These are phyloP conservation scores for Lycopodina hypogea DNA, from an alignment of 37 sponge, comb jelly and placozoan species.

Conservation along the genomic window DNA sequence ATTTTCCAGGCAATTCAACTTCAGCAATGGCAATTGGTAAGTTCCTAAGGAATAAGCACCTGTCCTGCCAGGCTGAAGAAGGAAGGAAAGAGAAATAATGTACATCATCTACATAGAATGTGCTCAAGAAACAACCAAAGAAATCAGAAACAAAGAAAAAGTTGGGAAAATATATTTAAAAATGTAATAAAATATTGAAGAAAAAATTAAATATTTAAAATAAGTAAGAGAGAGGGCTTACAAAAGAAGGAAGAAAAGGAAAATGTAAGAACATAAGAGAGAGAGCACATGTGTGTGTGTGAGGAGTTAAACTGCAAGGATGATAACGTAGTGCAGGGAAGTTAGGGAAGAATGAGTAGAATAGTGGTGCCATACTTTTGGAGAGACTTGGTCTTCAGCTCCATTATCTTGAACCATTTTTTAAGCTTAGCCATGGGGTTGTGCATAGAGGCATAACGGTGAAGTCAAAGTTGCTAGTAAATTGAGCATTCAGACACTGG, in stretches of 20 bases:
- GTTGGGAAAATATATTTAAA: no score
- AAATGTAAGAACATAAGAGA: conserved; percentile 5
- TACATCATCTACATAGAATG: neutral
- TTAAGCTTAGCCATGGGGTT: conserved; percentile 75
- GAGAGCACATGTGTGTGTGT: conserved; percentile 15
- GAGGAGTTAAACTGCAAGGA: no score
- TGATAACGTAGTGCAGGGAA: no score
- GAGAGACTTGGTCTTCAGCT: conserved; percentile 72
- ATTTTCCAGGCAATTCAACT: conserved; percentile 87
- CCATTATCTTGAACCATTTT: conserved; percentile 87
- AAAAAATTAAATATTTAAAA: no score
- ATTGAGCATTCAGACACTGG: conserved; percentile 78
- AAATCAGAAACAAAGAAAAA: no score
- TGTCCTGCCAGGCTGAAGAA: conserved; percentile 47
- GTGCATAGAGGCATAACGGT: conserved; percentile 63
- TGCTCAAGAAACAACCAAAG: no score
- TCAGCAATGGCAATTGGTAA: conserved; percentile 85
- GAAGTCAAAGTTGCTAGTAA: conserved; percentile 80
- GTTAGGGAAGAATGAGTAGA: no score
- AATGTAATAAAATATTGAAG: no score
- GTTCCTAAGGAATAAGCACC: conserved; percentile 89
- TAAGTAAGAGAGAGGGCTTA: no score
- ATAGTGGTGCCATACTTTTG: conserved; percentile 74
- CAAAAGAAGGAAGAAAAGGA: no score
- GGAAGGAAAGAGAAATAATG: no score